Conservation (phyloP, 2,113 vertebrate genomes). For the Pampusana beccarii region DNA sequence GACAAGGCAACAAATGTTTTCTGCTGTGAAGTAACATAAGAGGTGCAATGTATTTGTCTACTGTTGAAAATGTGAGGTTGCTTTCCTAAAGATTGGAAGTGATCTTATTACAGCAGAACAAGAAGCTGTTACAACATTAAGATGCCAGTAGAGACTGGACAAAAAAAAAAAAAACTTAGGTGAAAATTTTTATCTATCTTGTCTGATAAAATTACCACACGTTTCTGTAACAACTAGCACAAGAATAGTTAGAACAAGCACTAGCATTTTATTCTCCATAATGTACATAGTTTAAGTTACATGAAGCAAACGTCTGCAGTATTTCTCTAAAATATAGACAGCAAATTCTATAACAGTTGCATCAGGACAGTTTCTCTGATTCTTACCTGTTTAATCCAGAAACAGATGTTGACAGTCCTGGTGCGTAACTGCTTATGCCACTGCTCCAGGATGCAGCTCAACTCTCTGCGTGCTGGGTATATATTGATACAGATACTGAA, state of each 20-base stretch:
- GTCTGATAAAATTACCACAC: neutral
- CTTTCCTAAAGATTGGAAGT: neutral
- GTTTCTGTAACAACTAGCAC: neutral
- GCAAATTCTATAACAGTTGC: neutral
- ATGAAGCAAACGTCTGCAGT: neutral
- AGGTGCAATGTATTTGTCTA: neutral
- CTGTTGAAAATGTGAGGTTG: neutral
- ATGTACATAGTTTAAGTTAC: neutral
- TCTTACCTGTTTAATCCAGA: slow-evolving; percentile 56
- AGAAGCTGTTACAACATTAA: neutral
- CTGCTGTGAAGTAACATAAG: neutral
- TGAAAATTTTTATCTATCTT: neutral
- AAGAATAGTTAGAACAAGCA: neutral
- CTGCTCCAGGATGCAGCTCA: slow-evolving; percentile 10
- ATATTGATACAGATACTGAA: neutral
- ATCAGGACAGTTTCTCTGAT: neutral
- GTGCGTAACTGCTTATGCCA: neutral
- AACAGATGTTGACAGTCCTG: slow-evolving; percentile 34
- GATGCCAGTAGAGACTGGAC: neutral
- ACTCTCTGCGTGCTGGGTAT: neutral
- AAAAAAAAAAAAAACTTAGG: neutral
- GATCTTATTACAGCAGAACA: neutral
- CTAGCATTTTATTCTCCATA: neutral
- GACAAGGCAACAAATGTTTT: slow-evolving; percentile 16
- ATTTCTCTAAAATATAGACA: neutral